Evolutionary conservation across 2,888 invertebrate genomes (phyloP).

Genomic region (Hemaris fuciformis): DNA sequence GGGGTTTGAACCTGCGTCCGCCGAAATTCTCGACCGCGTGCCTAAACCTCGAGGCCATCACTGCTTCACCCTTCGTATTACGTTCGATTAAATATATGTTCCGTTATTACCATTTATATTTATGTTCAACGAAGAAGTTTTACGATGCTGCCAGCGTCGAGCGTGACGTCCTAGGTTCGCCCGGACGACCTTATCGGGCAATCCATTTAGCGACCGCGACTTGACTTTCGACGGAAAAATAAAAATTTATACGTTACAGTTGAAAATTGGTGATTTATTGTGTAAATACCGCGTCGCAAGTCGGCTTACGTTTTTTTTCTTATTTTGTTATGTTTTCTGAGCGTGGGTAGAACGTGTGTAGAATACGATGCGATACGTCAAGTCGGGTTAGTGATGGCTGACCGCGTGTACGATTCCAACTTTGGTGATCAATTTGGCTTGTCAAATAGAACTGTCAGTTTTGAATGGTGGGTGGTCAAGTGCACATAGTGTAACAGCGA

Average conservation of each 20-base stretch:
- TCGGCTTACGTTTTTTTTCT: not conserved
- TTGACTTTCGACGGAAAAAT: not conserved
- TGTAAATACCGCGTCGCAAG: not conserved
- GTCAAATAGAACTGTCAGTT: not conserved
- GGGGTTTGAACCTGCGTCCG: too few relatives aligned
- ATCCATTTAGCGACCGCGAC: slow-evolving; percentile 4
- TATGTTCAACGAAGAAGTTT: not conserved
- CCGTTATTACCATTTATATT: not conserved
- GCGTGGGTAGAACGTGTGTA: not conserved
- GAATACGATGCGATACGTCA: not conserved
- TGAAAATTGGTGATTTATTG: slow-evolving; percentile 4
- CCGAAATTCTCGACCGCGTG: too few relatives aligned
- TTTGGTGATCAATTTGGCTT: not conserved
- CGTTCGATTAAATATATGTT: too few relatives aligned
- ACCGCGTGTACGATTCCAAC: not conserved
- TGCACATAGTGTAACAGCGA: too few relatives aligned
- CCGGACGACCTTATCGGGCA: not conserved
- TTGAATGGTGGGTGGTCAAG: not conserved
- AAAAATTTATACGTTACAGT: not conserved
- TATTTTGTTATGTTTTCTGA: slow-evolving; percentile 1
- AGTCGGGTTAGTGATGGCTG: not conserved
- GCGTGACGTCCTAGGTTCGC: not conserved
- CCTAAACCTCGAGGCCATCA: too few relatives aligned
- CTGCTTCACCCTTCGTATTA: too few relatives aligned
- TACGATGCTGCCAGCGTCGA: not conserved